Conservation (phyloP, 1,140 invertebrate genomes). For the Polyergus mexicanus region DNA sequence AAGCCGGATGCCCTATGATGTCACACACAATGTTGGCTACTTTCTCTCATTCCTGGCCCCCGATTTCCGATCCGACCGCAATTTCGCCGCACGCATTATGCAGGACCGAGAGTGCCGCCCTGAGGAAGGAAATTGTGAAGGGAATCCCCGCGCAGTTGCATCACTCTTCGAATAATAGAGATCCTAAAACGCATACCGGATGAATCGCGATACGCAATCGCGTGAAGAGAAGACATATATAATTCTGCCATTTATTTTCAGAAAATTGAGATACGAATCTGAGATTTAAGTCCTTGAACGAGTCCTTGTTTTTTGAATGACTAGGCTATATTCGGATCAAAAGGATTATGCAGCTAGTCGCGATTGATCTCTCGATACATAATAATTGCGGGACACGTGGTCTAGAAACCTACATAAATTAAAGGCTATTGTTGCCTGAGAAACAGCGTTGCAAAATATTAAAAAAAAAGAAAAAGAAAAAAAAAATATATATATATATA, state of each 20-base stretch:
- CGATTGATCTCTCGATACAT: conserved; percentile 39
- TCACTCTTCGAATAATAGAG: background rate
- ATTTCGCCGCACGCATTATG: background rate
- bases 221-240: background rate
- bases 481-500: background rate
- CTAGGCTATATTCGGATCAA: background rate
- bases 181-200: background rate
- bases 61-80: conserved; percentile 45
- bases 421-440: conserved; percentile 12
- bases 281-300: background rate
- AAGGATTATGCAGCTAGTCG: background rate
- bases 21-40: conserved; percentile 68
- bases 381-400: background rate
- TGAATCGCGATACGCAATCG: background rate
- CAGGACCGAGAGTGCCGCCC: background rate
- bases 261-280: background rate
- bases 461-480: background rate
- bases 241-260: background rate
- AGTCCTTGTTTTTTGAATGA: conserved; percentile 5
- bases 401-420: conserved; percentile 49
- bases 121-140: conserved; percentile 21
- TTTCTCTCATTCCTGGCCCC: conserved; percentile 65
- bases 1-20: conserved; percentile 75
- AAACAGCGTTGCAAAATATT: background rate
- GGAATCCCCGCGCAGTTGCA: background rate